These are phyloP conservation scores for Zaprionus nigranus DNA, from an alignment of 1,140 invertebrate genomes.

Conservation along the genomic window DNA sequence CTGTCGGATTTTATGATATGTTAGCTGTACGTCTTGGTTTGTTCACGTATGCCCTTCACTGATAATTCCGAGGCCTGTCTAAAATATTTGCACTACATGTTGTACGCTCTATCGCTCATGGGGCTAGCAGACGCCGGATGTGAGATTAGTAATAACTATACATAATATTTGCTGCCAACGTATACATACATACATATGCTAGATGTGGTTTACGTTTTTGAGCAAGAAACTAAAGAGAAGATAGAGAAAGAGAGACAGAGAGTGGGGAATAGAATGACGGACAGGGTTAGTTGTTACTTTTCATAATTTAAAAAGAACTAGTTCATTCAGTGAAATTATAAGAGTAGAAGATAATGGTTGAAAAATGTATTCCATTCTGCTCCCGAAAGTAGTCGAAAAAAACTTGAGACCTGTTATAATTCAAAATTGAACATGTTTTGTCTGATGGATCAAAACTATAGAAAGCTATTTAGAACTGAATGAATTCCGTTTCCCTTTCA, in stretches of 20 bases:
- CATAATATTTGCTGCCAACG: not conserved
- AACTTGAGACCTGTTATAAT: too few species aligned
- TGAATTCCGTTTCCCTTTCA: too few species aligned
- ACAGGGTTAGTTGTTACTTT: too few species aligned
- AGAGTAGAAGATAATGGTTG: too few species aligned
- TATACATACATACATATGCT: not conserved
- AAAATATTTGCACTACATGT: slow-evolving; percentile 13
- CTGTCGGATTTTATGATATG: not conserved
- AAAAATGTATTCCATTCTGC: too few species aligned
- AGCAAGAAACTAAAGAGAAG: not conserved
- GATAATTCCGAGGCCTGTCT: not conserved
- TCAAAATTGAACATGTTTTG: too few species aligned
- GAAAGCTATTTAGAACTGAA: too few species aligned
- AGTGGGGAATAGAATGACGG: too few species aligned
- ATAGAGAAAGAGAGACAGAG: too few species aligned
- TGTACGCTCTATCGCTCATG: not conserved
- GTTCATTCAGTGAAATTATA: not conserved
- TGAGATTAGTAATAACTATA: not conserved
- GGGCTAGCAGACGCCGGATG: not conserved
- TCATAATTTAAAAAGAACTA: not conserved
- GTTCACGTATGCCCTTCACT: slow-evolving; percentile 3
- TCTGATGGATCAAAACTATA: too few species aligned
- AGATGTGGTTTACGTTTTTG: not conserved
- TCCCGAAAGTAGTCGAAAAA: too few species aligned
- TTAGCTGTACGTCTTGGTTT: not conserved